Evolutionary conservation across 92 coral and sea anemone species (phyloP), one percentile per base, ranked within the genome.

Genomic region (Palythoa grandis): DNA sequence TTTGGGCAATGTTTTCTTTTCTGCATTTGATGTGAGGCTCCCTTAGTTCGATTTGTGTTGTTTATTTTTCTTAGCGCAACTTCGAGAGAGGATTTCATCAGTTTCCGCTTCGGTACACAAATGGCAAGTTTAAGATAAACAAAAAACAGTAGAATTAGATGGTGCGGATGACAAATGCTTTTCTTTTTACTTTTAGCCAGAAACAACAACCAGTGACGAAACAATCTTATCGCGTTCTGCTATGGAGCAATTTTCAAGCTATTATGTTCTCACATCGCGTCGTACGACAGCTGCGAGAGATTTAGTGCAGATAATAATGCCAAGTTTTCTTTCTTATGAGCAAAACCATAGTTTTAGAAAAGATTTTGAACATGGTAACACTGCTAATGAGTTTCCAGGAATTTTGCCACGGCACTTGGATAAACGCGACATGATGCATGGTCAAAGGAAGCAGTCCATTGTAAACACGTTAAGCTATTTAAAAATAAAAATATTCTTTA

Each of bases 401-500:
- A 72, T 72, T 39, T 72, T 72, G 52, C 76, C 76, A 72, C 76
- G 76, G 76, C 53, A 37, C 20, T 70, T 69, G 73, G 37, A 69
- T 24, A 40, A 16, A 39, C n/a, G 76, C 24, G 37, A 54, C 47
- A 40, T 7, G 39, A 69, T 69, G n/a, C 29, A 24, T 39, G 74
- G 76, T 5, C 54, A 39, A 72, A 11, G 76, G 52, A 72, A 72
- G 35, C 76, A 40, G 47, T 54, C 9, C 9, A 54, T 13, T 54
- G 60, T 54, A 13, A 54, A 54, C 60, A 54, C 60, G 60, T 11
- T 54, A 54, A 54, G 9, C 60, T 54, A 54, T 54, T 54, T 54
- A 10, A 54, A 54, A 54, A 54, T 54, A n/a, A 54, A 54, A 54
- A 10, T 54, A 54, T 54, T 54, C 9, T 5, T 54, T 54, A 5